These are phyloP conservation scores for Glossophaga mutica DNA, from an alignment of 2,797 vertebrate genomes.

Conservation along the genomic window DNA sequence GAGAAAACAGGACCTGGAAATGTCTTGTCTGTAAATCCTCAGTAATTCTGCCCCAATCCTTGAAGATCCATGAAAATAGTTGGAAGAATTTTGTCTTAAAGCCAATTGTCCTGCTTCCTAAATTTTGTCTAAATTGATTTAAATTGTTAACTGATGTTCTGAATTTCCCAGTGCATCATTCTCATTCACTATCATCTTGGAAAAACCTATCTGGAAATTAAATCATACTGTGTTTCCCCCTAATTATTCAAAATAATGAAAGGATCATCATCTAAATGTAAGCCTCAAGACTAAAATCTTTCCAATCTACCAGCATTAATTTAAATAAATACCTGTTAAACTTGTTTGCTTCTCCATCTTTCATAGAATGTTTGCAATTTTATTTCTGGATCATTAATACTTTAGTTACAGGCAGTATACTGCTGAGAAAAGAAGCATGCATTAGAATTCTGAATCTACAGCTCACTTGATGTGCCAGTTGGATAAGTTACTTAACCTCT, in stretches of 20 bases:
- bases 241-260: not conserved
- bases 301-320: not conserved
- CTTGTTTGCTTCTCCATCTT: not conserved
- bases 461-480: not conserved
- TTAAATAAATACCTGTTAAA: not conserved
- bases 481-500: not conserved
- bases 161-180: not conserved
- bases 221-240: not conserved
- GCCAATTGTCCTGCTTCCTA: not conserved
- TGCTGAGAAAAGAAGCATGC: not conserved
- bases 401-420: not conserved
- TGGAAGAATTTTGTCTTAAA: not conserved
- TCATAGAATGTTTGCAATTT: not conserved
- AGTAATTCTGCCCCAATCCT: not conserved
- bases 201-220: slow-evolving; percentile 28
- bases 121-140: not conserved
- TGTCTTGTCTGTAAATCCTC: not conserved
- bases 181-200: not conserved
- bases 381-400: not conserved
- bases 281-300: not conserved
- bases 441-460: not conserved
- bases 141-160: not conserved
- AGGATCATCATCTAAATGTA: not conserved
- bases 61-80: not conserved
- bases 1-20: not conserved